Percentiles rank a stretch among this genome's conserved stretches.
phyloP scores from a whole-genome alignment of 2,797 vertebrate genomes.

The Valencia hispanica region DNA sequence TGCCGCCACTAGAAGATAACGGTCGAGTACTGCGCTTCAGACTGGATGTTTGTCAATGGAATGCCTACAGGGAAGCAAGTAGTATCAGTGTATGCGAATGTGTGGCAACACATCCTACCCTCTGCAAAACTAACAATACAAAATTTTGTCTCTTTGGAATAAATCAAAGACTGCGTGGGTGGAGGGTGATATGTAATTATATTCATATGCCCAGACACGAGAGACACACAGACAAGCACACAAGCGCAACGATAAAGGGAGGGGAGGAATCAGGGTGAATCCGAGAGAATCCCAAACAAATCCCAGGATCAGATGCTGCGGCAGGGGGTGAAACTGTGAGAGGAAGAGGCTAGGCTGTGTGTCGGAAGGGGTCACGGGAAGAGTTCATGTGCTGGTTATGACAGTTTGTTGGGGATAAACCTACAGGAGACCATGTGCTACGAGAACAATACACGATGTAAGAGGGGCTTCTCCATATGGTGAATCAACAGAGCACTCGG shows the following conservation, averaged over 20 bases:
- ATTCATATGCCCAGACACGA: constrained; percentile 52
- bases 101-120: constrained; percentile 41
- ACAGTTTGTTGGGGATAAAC: constrained; percentile 51
- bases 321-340: constrained; percentile 5
- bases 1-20: neutral
- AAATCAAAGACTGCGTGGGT: constrained; percentile 63
- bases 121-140: constrained; percentile 51
- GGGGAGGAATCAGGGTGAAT: constrained; percentile 55
- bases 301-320: constrained; percentile 65
- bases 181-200: constrained; percentile 69
- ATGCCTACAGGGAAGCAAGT: constrained; percentile 29
- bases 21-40: neutral
- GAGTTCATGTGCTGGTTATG: constrained; percentile 38
- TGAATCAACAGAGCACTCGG: constrained; percentile 27
- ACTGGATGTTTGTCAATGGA: constrained; percentile 41
- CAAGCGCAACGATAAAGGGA: constrained; percentile 37
- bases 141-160: constrained; percentile 52
- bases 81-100: constrained; percentile 27
- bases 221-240: constrained; percentile 35
- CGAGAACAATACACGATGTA: constrained; percentile 69
- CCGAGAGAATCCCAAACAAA: constrained; percentile 70
- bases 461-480: constrained; percentile 69
- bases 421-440: constrained; percentile 44
- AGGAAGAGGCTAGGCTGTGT: constrained; percentile 11
- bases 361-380: constrained; percentile 34